Evolutionary conservation across 1,140 invertebrate genomes (phyloP).

Genomic region (Littorina saxatilis): DNA sequence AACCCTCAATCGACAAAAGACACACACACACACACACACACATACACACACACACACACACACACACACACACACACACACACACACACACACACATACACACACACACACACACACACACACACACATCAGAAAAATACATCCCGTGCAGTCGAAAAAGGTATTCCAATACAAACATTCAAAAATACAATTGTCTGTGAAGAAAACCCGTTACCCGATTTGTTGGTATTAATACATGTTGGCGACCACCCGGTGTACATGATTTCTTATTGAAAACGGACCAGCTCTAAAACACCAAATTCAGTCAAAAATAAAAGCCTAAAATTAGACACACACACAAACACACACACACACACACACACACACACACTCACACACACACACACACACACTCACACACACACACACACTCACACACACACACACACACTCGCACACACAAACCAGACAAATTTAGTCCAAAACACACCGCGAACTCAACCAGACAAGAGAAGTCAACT

Average conservation of each 20-base stretch:
- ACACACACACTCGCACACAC: neutral
- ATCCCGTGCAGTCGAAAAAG: too few species aligned
- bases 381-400: constrained; percentile 11
- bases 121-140: too few species aligned
- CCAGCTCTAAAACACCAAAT: too few species aligned
- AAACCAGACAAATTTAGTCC: neutral
- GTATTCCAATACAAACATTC: too few species aligned
- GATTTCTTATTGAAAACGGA: too few species aligned
- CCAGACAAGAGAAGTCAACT: too few species aligned
- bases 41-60: neutral
- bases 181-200: too few species aligned
- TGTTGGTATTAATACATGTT: too few species aligned
- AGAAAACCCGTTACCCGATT: too few species aligned
- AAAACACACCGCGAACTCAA: neutral
- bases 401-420: constrained; percentile 11
- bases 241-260: too few species aligned
- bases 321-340: constrained; percentile 8
- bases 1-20: too few species aligned
- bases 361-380: constrained; percentile 12
- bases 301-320: too few species aligned
- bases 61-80: constrained; percentile 1
- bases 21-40: neutral
- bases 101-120: neutral
- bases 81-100: neutral
- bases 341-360: constrained; percentile 9